Evolutionary conservation across 2,113 vertebrate genomes (phyloP), one percentile per base, ranked within the genome.

Genomic region (Sminthopsis crassicaudata): DNA sequence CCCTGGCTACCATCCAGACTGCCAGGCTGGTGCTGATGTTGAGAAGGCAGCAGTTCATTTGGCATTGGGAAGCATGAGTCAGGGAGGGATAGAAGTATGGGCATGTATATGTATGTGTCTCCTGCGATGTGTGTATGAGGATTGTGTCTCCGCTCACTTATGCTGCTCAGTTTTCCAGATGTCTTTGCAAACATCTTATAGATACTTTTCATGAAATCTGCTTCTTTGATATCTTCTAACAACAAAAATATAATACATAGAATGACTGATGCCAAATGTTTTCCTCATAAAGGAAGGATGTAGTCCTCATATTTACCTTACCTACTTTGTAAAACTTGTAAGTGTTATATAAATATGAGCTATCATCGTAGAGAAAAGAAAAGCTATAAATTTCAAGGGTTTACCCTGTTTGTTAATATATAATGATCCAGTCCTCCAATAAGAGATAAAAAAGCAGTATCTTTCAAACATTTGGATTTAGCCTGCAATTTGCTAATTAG

Each of bases 401-500:
- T 93, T 92, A 93, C 94, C 88, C 92, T 95, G 95, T 95, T 94
- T 54, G 91, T 95, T 95, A 95, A 95, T 93, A 94, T 67, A 50
- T 53, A 95, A 95, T 94, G 95, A 92, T 92, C 90, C 52, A 84
- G 96, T 93, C 50, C 88, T 97, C 94, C 93, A 76, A 54, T 93
- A 46, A 16, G 51, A 96, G 88, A 95, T 51, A 14, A 95, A 94
- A 90, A 90, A 91, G 95, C 42, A 50, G 91, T 48, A 9, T 24
- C 24, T 46, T 92, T 89, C 52, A 94, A 96, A 90, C 93, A 94
- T 94, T 94, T 96, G 51, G 91, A 46, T 89, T 95, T 97, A 92
- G 95, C 95, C 96, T 97, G 90, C 88, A 94, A 92, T 96, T 95
- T 95, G 57, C 96, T 96, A 96, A 96, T 96, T 95, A 97, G 94